A percentile compares a stretch with the other conserved stretches of the same genome.
Evolutionary conservation across 2,113 vertebrate species (phyloP).

Genomic region (Microtus pennsylvanicus): DNA sequence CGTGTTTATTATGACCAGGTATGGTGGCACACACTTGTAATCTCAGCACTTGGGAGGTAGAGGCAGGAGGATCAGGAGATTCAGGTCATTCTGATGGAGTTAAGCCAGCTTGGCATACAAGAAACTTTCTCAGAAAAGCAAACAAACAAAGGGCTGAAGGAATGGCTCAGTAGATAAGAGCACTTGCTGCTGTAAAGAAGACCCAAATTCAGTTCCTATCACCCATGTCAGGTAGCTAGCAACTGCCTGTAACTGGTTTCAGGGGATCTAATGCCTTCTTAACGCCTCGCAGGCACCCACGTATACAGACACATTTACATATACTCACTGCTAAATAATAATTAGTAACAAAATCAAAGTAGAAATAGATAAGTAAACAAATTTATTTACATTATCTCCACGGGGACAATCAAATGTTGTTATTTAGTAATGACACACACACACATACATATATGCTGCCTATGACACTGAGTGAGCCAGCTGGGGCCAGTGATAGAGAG

Average conservation of each 20-base stretch:
- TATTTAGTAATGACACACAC: not conserved
- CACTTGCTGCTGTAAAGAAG: not conserved
- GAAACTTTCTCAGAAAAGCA: not conserved
- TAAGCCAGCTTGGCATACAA: not conserved
- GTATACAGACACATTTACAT: not conserved
- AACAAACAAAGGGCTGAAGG: not conserved
- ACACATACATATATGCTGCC: not conserved
- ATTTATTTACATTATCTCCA: constrained; percentile 20
- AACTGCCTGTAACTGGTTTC: not conserved
- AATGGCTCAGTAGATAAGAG: not conserved
- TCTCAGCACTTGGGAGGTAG: not conserved
- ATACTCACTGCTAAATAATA: not conserved
- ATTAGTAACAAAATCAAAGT: not conserved
- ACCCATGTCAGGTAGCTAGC: not conserved
- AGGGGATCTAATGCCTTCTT: not conserved
- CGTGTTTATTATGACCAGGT: not conserved
- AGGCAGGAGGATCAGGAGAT: not conserved
- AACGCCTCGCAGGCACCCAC: not conserved
- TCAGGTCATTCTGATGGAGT: not conserved
- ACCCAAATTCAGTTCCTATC: not conserved
- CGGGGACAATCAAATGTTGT: not conserved
- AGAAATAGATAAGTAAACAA: not conserved
- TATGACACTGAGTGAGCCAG: no score
- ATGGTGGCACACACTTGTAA: not conserved
- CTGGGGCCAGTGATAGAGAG: no score